Evolutionary conservation across 2,888 invertebrate species (phyloP).

Genomic region (Acrobasis consociella): DNA sequence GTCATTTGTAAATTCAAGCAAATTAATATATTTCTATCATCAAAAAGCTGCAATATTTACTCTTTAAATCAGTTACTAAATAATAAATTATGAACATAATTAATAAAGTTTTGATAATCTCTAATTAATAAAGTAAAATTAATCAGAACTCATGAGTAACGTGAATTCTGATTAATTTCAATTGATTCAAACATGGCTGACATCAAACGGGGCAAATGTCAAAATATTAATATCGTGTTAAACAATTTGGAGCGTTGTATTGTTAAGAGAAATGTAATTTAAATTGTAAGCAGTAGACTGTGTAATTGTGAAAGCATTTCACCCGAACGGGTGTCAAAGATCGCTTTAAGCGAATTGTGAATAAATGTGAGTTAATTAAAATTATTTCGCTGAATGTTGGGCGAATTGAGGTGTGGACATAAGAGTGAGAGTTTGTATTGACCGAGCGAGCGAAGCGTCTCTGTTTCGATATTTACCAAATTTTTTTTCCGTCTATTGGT

Average conservation of each 20-base stretch:
- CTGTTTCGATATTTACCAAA: too few species aligned
- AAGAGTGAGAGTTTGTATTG: background rate
- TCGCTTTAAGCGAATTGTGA: background rate
- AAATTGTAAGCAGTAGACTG: conserved; percentile 22
- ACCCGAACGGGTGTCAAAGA: background rate
- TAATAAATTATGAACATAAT: too few species aligned
- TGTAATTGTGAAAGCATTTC: conserved; percentile 7
- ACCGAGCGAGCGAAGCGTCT: too few species aligned
- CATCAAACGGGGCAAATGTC: conserved; percentile 4
- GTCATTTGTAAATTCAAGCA: too few species aligned
- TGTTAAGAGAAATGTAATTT: conserved; percentile 34
- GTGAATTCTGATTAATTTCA: background rate
- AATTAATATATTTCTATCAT: too few species aligned
- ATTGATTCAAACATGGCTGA: background rate
- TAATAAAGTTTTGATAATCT: background rate
- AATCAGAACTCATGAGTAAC: too few species aligned
- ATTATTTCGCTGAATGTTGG: background rate
- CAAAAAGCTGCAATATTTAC: too few species aligned
- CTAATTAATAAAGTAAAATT: too few species aligned
- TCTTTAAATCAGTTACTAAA: too few species aligned
- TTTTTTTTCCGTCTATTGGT: too few species aligned
- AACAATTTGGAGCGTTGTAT: conserved; percentile 32
- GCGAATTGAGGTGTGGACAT: background rate
- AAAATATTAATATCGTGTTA: conserved; percentile 32
- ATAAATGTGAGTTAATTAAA: conserved; percentile 3